Evolutionary conservation across 2,888 invertebrate genomes (phyloP).

Genomic region (Eupsilia transversa): DNA sequence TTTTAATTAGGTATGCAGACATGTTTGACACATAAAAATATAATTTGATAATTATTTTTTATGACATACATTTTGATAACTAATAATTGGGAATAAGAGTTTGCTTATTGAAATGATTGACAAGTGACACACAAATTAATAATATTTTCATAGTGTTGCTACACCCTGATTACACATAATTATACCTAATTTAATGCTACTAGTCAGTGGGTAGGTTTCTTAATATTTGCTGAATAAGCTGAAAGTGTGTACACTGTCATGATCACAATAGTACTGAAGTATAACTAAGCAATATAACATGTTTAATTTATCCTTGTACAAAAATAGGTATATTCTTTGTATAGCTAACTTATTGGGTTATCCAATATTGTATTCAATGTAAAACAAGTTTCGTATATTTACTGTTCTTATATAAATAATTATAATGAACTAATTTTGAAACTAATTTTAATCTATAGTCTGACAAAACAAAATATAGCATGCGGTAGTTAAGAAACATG

Average conservation of each 20-base stretch:
- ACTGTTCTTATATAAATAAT: not conserved
- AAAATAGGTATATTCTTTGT: not conserved
- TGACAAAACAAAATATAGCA: not conserved
- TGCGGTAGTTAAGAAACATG: not conserved
- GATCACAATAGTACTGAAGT: slow-evolving; percentile 7
- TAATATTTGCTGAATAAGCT: slow-evolving; percentile 7
- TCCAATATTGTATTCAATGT: not conserved
- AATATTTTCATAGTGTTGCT: not conserved
- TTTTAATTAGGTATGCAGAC: slow-evolving; percentile 29
- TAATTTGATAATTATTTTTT: slow-evolving; percentile 29
- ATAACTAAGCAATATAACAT: not conserved
- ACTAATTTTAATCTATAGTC: not conserved
- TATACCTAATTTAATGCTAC: not conserved
- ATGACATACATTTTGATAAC: slow-evolving; percentile 20
- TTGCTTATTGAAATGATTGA: slow-evolving; percentile 6
- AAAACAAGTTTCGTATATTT: not conserved
- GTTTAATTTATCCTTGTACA: slow-evolving; percentile 31
- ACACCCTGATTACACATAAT: not conserved
- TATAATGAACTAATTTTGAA: not conserved
- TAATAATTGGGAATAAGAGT: slow-evolving; percentile 4
- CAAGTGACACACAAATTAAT: not conserved
- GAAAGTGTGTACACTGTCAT: not conserved
- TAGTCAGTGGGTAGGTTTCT: not conserved
- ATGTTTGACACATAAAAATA: slow-evolving; percentile 29
- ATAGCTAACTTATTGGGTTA: not conserved